Percentiles rank a stretch among this genome's conserved stretches.
These are phyloP conservation scores for Salpingus planirostris DNA, from an alignment of 2,888 invertebrate species.

Conservation along the genomic window DNA sequence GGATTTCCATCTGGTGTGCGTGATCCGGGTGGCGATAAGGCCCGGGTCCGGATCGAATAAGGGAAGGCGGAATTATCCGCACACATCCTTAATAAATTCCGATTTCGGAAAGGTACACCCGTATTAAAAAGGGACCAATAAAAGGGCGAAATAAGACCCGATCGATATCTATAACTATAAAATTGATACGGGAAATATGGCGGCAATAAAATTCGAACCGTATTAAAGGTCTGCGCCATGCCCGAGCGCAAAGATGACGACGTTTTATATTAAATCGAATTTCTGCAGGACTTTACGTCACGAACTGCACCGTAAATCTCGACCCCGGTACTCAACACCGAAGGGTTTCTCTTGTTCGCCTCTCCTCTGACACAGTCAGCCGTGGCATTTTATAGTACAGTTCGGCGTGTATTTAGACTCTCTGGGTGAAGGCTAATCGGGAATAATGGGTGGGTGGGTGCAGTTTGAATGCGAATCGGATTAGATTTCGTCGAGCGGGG, in stretches of 20 bases:
- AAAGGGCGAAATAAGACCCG: slow-evolving; percentile 13
- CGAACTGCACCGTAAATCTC: too few species aligned
- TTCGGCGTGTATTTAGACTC: too few species aligned
- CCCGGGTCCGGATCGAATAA: too few species aligned
- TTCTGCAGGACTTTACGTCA: too few species aligned
- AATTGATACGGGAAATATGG: slow-evolving; percentile 18
- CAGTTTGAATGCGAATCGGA: background rate
- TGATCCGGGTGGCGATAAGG: slow-evolving; percentile 14
- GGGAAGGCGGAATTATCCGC: too few species aligned
- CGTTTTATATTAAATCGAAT: slow-evolving; percentile 10
- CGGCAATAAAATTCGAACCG: slow-evolving; percentile 15
- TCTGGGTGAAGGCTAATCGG: too few species aligned
- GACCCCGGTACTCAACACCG: too few species aligned
- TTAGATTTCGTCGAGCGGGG: background rate
- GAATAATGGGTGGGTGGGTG: too few species aligned
- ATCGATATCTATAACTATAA: slow-evolving; percentile 18
- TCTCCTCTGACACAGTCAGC: too few species aligned
- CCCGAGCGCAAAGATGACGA: slow-evolving; percentile 10
- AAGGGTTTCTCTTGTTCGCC: too few species aligned
- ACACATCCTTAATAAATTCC: slow-evolving; percentile 2
- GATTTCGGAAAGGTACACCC: too few species aligned
- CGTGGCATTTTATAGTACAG: too few species aligned
- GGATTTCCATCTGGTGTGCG: slow-evolving; percentile 17
- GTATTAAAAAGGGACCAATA: slow-evolving; percentile 5
- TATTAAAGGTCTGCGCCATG: slow-evolving; percentile 12